Evolutionary conservation across 2,113 vertebrate species (phyloP).

Genomic region (Malurus alboscapulatus): DNA sequence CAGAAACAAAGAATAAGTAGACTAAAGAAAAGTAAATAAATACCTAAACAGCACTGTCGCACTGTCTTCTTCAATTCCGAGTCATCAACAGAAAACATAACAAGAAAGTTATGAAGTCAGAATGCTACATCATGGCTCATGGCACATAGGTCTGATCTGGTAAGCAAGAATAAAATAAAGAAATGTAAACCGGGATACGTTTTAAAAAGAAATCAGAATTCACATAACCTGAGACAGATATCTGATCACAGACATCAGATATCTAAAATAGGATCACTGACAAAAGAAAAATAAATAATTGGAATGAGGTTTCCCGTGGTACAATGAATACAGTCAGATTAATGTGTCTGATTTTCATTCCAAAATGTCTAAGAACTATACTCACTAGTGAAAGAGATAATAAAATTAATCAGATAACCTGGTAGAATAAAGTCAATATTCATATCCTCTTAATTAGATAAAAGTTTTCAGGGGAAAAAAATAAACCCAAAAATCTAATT

Average conservation of each 20-base stretch:
- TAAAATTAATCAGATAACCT: neutral
- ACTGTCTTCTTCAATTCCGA: neutral
- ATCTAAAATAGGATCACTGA: neutral
- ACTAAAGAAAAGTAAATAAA: neutral
- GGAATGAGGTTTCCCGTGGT: neutral
- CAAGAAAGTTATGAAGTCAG: neutral
- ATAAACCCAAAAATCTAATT: neutral
- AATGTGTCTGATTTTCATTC: neutral
- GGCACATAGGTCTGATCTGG: neutral
- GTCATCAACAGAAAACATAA: neutral
- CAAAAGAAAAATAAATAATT: slow-evolving; percentile 1
- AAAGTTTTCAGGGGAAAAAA: neutral
- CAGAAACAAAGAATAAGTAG: neutral
- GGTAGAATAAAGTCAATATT: neutral
- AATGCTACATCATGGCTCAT: neutral
- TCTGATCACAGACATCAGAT: neutral
- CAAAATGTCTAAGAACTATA: neutral
- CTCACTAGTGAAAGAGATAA: neutral
- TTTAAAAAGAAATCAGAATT: neutral
- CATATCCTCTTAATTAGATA: neutral
- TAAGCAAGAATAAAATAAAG: neutral
- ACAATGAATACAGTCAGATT: neutral
- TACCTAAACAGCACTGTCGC: neutral
- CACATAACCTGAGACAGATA: neutral
- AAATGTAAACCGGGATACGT: neutral